Base-by-base conservation (phyloP, 2,888 invertebrate genomes). In the Meiosimyza decipiens region DNA sequence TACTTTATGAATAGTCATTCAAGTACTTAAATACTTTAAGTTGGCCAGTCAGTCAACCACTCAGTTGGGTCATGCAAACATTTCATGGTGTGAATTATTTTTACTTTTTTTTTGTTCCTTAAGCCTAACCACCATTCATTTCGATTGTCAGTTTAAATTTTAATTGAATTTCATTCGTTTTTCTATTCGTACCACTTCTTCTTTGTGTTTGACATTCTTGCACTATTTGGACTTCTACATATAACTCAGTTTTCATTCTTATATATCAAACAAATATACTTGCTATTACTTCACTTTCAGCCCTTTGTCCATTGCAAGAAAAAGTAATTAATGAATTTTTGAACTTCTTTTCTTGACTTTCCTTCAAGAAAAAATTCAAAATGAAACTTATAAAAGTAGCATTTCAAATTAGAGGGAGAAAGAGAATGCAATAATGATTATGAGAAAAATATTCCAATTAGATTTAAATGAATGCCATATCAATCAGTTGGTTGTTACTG, bases 81-180 rank as follows among this genome's bases (percentile, higher is more conserved):
- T 40, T 40, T 6, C 9, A 40, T 40, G 40, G 40, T 40, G 40
- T 40, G 40, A 40, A 40, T 40, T 40, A 40, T 40, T 63, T 49
- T 63, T 49, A 16, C 16, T 47, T 12, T 40, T 63, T 49, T 49
- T 12, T 40, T 63, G 16, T 49, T 63, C 49, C 40, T 47, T 47
- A 18, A 63, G 47, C 63, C 40, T 63, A 54, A 16, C 16, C 69
- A 50, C 60, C 60, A 51, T 70, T 70, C 69, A 62, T 50, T 70
- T 62, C 60, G 69, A 70, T 60, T 70, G 69, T 70, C 69, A 70
- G 69, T 60, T 70, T 60, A 62, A 40, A 70, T 70, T 70, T 70
- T 70, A 70, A 62, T 70, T 70, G 69, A 70, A 70, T 70, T 67
- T 70, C 69, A 62, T 62, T 68, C 68, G 54, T 28, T 66, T 62